Evolutionary conservation across 2,888 invertebrate genomes (phyloP).

Genomic region (Drosophila quasianomalipes): DNA sequence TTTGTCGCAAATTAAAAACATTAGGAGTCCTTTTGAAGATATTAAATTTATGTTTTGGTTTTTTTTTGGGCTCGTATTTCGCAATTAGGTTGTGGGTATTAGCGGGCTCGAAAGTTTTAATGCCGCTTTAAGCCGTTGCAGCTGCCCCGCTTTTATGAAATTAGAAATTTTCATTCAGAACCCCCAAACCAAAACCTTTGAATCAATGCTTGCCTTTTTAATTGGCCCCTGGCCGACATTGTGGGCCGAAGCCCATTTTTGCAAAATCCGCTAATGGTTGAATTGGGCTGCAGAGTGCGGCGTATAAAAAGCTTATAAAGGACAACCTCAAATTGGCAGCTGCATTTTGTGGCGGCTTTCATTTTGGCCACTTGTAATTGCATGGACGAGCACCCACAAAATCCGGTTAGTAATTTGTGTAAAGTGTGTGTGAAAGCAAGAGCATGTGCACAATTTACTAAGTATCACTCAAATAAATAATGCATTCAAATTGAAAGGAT

Average conservation of each 20-base stretch:
- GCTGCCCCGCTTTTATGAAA: slow-evolving; percentile 64
- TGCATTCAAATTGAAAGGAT: not conserved
- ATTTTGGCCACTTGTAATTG: slow-evolving; percentile 46
- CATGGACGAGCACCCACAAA: slow-evolving; percentile 18
- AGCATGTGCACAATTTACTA: not conserved
- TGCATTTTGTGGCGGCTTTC: slow-evolving; percentile 63
- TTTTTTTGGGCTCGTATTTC: slow-evolving; percentile 16
- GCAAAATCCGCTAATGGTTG: slow-evolving; percentile 58
- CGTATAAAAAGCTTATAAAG: slow-evolving; percentile 46
- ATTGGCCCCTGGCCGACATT: slow-evolving; percentile 49
- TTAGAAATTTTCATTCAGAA: slow-evolving; percentile 58
- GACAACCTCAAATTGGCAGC: slow-evolving; percentile 54
- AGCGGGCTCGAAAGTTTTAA: slow-evolving; percentile 60
- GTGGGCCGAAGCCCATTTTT: slow-evolving; percentile 14
- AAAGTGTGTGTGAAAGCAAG: not conserved
- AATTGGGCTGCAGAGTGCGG: slow-evolving; percentile 44
- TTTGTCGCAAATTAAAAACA: slow-evolving; percentile 51
- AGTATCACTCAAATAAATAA: not conserved
- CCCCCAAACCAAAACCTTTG: slow-evolving; percentile 30
- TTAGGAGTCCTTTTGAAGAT: slow-evolving; percentile 48
- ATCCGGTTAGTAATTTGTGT: not conserved
- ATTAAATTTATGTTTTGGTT: slow-evolving; percentile 9
- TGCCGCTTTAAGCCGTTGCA: slow-evolving; percentile 67
- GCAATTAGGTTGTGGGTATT: slow-evolving; percentile 66
- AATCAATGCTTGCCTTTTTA: slow-evolving; percentile 56